Evolutionary conservation across 2,113 vertebrate species (phyloP).

Genomic region (Xyliphius kryptos): DNA sequence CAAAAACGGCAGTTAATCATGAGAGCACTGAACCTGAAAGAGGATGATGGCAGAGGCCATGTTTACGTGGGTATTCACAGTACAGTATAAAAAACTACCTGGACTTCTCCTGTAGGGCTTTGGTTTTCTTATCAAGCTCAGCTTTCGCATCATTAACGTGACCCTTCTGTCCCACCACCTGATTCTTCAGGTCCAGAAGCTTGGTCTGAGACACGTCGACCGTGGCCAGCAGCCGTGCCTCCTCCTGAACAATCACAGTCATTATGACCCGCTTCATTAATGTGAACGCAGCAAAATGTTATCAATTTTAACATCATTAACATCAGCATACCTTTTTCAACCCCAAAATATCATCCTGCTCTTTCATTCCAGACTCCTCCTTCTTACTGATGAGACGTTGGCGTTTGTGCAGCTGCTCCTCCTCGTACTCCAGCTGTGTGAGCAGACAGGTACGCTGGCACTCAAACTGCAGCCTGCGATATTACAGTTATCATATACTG

Average conservation of each 20-base stretch:
- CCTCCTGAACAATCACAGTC: slow-evolving; percentile 57
- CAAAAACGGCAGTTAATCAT: background rate
- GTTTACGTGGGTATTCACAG: background rate
- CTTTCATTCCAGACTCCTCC: slow-evolving; percentile 49
- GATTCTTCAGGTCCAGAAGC: slow-evolving; percentile 61
- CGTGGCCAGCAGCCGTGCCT: slow-evolving; percentile 61
- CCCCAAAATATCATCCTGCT: slow-evolving; percentile 47
- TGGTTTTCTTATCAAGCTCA: slow-evolving; percentile 70
- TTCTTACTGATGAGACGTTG: slow-evolving; percentile 59
- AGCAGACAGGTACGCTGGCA: slow-evolving; percentile 72
- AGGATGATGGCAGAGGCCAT: too few species aligned
- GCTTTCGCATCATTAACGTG: slow-evolving; percentile 59
- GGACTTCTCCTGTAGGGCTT: slow-evolving; percentile 58
- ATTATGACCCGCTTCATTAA: background rate
- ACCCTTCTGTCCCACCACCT: slow-evolving; percentile 62
- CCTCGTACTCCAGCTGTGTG: slow-evolving; percentile 76
- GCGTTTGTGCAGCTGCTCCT: slow-evolving; percentile 68
- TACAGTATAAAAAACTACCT: slow-evolving; percentile 50
- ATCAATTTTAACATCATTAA: background rate
- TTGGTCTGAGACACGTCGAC: slow-evolving; percentile 66
- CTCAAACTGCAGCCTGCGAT: slow-evolving; percentile 82
- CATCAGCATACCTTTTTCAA: slow-evolving; percentile 68
- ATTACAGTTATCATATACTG: background rate
- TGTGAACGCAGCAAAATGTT: background rate
- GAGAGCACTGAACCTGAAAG: too few species aligned